phyloP scores from a whole-genome alignment of 1,140 invertebrate genomes.

The Drosophila nannoptera region DNA sequence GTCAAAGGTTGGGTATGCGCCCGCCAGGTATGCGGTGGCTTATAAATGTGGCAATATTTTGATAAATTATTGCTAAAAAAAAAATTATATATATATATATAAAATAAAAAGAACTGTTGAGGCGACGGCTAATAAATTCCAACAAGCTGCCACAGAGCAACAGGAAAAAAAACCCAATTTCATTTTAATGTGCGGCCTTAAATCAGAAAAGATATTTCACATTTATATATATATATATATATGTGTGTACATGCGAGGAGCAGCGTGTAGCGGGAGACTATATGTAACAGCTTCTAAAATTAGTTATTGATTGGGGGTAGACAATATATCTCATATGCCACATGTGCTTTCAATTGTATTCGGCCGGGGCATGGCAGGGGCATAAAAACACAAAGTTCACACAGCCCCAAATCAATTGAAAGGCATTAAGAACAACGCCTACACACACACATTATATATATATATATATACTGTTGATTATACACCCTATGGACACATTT shows the following conservation, averaged over 20 bases:
- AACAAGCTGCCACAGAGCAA: constrained; percentile 31
- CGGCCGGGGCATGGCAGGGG: neutral
- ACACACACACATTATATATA: too few relatives aligned
- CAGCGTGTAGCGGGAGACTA: neutral
- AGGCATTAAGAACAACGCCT: neutral
- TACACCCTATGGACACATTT: neutral
- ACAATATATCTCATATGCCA: constrained; percentile 46
- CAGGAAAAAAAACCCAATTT: constrained; percentile 33
- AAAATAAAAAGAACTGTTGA: constrained; percentile 6
- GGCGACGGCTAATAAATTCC: constrained; percentile 33
- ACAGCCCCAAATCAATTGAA: constrained; percentile 8
- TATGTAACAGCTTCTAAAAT: constrained; percentile 31
- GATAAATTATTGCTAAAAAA: constrained; percentile 30
- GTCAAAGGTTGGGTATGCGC: constrained; percentile 10
- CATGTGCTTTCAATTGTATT: constrained; percentile 40
- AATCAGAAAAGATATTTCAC: constrained; percentile 50
- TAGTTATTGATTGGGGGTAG: constrained; percentile 40
- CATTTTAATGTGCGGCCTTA: constrained; percentile 61
- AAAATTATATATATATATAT: neutral
- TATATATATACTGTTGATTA: neutral
- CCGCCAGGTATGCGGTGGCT: neutral
- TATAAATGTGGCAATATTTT: constrained; percentile 48
- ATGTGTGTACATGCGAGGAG: constrained; percentile 15
- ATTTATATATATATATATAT: constrained; percentile 12
- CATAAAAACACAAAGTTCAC: neutral